These are phyloP conservation scores for Dinocampus coccinellae DNA, from an alignment of 2,888 invertebrate genomes.

Conservation along the genomic window DNA sequence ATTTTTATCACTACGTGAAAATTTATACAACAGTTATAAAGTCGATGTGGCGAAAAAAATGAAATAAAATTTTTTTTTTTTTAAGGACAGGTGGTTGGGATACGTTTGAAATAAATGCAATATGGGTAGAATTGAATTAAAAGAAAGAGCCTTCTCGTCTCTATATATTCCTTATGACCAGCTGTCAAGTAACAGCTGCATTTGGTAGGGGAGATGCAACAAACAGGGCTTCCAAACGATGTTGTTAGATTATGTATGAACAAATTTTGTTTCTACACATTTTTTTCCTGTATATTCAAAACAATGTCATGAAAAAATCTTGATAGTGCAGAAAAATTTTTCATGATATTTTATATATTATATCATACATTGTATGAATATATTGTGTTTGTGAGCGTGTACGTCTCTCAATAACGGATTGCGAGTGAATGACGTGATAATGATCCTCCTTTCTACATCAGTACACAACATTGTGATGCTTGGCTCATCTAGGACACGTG, in stretches of 20 bases:
- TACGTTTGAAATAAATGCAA: not conserved
- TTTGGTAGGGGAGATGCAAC: constrained; percentile 37
- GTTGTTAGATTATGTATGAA: not conserved
- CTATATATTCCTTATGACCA: too few relatives aligned
- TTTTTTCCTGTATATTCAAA: not conserved
- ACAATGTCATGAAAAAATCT: not conserved
- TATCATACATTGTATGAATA: not conserved
- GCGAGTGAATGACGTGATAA: not conserved
- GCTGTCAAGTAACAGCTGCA: constrained; percentile 62
- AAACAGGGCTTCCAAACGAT: constrained; percentile 14
- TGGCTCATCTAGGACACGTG: constrained; percentile 31
- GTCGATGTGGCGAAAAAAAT: not conserved
- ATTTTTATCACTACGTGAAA: not conserved
- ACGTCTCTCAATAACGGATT: not conserved
- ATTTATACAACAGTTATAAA: not conserved
- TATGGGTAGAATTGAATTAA: constrained; percentile 18
- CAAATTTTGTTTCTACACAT: not conserved
- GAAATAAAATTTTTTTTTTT: too few relatives aligned
- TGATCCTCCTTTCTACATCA: constrained; percentile 3
- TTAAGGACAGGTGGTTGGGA: constrained; percentile 27
- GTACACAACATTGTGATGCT: not conserved
- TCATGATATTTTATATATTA: too few relatives aligned
- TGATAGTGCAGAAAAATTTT: too few relatives aligned
- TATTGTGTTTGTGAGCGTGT: not conserved
- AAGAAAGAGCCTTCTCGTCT: constrained; percentile 25